Percentiles rank a stretch among this genome's conserved stretches.
Conservation (phyloP, 2,797 vertebrate species). For the Triplophysa yarkandensis region DNA sequence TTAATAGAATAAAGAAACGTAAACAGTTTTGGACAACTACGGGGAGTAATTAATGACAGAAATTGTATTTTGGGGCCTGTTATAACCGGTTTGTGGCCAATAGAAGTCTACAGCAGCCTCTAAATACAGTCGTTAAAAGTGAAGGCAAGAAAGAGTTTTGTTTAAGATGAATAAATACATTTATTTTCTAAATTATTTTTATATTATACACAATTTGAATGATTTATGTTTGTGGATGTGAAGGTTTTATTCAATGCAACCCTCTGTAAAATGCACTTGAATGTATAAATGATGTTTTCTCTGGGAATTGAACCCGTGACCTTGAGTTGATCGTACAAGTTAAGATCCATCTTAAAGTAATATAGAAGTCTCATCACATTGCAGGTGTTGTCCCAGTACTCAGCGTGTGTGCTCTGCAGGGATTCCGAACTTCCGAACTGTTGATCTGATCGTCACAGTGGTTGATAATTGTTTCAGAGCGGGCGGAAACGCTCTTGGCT, state of each 20-base stretch:
- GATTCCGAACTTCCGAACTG: background rate
- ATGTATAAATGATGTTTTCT: background rate
- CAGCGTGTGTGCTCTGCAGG: background rate
- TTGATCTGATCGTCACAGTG: constrained; percentile 8
- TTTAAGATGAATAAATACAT: too few relatives aligned
- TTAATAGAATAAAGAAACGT: too few relatives aligned
- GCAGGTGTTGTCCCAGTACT: background rate
- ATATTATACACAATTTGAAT: too few relatives aligned
- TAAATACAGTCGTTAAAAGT: too few relatives aligned
- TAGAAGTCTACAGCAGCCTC: too few relatives aligned
- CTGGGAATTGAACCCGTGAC: background rate
- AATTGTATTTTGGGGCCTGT: too few relatives aligned
- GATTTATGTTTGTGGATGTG: background rate
- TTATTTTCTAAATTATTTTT: too few relatives aligned
- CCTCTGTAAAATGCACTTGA: background rate
- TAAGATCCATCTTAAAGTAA: background rate
- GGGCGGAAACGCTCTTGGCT: constrained; percentile 32
- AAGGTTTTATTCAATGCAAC: background rate
- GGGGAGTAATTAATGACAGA: too few relatives aligned
- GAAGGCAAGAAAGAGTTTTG: too few relatives aligned
- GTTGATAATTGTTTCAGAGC: constrained; percentile 30
- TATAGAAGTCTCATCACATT: background rate
- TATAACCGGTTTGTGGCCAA: background rate
- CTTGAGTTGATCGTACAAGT: background rate
- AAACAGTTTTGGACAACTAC: too few relatives aligned